Conservation (phyloP, 2,888 invertebrate genomes). For the Limenitis camilla region DNA sequence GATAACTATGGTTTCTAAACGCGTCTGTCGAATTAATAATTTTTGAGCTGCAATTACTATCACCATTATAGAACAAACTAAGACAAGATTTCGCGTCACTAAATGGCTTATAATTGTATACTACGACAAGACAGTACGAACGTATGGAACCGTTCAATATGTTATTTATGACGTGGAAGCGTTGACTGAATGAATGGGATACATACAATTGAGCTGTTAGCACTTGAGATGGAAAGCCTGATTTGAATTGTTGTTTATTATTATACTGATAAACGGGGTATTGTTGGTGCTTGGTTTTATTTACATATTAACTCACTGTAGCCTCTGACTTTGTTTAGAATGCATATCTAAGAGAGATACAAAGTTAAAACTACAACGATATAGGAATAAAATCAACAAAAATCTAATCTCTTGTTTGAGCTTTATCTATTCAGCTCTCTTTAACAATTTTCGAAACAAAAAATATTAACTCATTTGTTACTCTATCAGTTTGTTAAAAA, state of each 20-base stretch:
- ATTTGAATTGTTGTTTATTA: slow-evolving; percentile 15
- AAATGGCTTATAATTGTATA: slow-evolving; percentile 25
- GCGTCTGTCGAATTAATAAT: not conserved
- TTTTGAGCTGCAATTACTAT: not conserved
- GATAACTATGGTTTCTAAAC: too few relatives aligned
- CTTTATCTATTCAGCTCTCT: too few relatives aligned
- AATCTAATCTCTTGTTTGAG: too few relatives aligned
- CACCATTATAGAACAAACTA: slow-evolving; percentile 11
- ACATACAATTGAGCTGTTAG: slow-evolving; percentile 51
- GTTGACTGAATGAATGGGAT: slow-evolving; percentile 39
- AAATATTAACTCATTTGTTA: too few relatives aligned
- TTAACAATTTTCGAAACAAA: too few relatives aligned
- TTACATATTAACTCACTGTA: not conserved
- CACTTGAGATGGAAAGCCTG: slow-evolving; percentile 31
- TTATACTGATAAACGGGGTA: not conserved
- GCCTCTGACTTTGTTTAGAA: not conserved
- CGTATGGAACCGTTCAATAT: slow-evolving; percentile 29
- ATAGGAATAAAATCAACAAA: too few relatives aligned
- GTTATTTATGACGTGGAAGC: slow-evolving; percentile 31
- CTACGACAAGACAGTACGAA: slow-evolving; percentile 23
- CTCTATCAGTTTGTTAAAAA: too few relatives aligned
- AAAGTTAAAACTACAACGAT: too few relatives aligned
- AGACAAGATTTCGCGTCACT: slow-evolving; percentile 17
- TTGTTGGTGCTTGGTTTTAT: slow-evolving; percentile 4
- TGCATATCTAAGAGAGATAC: not conserved